Evolutionary conservation across 53 echinoderm and acorn worm species (phyloP), one percentile per base, ranked within the genome.

Genomic region (Echinarachnius parma): DNA sequence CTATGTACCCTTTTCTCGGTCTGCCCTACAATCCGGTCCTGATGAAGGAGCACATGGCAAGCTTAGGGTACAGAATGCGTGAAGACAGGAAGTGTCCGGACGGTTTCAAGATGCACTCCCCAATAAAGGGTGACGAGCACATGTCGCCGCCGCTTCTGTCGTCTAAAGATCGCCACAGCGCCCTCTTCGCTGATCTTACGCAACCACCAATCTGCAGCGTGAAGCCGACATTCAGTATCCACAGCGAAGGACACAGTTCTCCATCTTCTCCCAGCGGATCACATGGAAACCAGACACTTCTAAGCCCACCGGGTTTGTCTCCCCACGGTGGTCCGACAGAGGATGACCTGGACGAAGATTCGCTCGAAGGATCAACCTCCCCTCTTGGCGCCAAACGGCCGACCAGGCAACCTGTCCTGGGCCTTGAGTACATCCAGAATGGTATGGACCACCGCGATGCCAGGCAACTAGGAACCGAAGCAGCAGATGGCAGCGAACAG

Each of bases 341-440:
- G 23, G 57, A 31, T 26, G 54, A 52, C 50, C 31, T 53, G 31
- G 48, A 62, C 59, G 26, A 13, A 16, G 64, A 66, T 27, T 19
- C 20, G 28, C 60, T 18, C 31, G n/a, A 37, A 50, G 48, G 53
- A 14, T 29, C 70, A 54, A 22, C 57, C 0, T 55, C 33, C 20
- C 47, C 55, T 15, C 53, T 24, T 3, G 34, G 49, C 21, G 68
- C 72, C 3, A 91, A 87, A 53, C 61, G 46, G 4, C 62, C 70
- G 5, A 89, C 90, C 0, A 61, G 96, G n/a, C 87, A 84, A 26
- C 98, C 98, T 0, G 71, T 98, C 3, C 78, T 82, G 0, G 98
- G 98, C 0, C 48, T 98, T 1, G 98, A 98, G 48, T 98, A 98
- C 60, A 77, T 64, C 34, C 66, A 56, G 16, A 83, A 83, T 35